These are phyloP conservation scores for Micromussa lordhowensis DNA, from an alignment of 92 coral and sea anemone species.

Conservation along the genomic window DNA sequence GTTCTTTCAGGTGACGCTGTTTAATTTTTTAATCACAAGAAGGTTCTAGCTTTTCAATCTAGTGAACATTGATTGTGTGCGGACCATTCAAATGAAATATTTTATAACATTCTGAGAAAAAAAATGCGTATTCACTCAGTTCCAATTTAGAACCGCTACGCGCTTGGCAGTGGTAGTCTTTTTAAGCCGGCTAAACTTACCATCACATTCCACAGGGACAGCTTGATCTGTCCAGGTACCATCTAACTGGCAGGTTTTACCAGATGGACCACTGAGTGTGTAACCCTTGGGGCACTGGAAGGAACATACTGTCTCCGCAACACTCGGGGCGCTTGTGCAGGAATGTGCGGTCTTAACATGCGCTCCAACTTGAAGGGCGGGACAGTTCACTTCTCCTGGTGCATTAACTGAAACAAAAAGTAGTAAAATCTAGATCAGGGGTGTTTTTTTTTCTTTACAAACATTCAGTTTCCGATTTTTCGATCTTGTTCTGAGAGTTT, in stretches of 20 bases:
- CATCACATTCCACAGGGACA: slow-evolving; percentile 64
- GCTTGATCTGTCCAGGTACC: slow-evolving; percentile 78
- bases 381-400: slow-evolving; percentile 24
- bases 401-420: slow-evolving; percentile 1
- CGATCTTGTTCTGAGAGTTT: too few relatives aligned
- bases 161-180: background rate
- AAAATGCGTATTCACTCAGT: too few relatives aligned
- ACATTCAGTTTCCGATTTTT: background rate
- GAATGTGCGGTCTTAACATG: slow-evolving; percentile 18
- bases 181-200: slow-evolving; percentile 10
- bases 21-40: too few relatives aligned
- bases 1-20: too few relatives aligned
- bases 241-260: slow-evolving; percentile 61
- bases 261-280: slow-evolving; percentile 73
- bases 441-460: background rate
- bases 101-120: too few relatives aligned
- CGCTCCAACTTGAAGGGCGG: slow-evolving; percentile 17
- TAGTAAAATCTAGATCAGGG: background rate
- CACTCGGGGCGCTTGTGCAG: slow-evolving; percentile 61
- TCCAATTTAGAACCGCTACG: too few relatives aligned
- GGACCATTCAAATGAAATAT: background rate
- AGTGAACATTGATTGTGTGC: background rate
- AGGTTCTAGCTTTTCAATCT: background rate
- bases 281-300: slow-evolving; percentile 65
- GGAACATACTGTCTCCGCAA: slow-evolving; percentile 66